phyloP scores from a whole-genome alignment of 2,888 invertebrate genomes.

The Stenichneumon culpator region DNA sequence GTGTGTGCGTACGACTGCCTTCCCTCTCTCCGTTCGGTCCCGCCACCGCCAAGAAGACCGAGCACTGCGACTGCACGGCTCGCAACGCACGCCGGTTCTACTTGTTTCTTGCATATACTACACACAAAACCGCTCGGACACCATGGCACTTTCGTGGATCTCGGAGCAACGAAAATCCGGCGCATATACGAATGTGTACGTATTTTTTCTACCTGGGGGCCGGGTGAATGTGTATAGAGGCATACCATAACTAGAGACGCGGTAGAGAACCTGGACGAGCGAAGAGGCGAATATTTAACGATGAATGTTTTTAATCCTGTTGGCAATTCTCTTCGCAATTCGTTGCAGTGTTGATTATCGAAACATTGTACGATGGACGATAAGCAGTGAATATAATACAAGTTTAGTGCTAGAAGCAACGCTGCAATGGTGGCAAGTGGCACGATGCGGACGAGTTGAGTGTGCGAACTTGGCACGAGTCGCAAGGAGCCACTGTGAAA shows the following conservation, averaged over 20 bases:
- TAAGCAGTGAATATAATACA: slow-evolving; percentile 42
- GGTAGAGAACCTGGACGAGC: background rate
- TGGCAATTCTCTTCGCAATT: slow-evolving; percentile 6
- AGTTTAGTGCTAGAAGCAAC: slow-evolving; percentile 46
- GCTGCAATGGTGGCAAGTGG: slow-evolving; percentile 50
- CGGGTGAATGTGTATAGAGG: background rate
- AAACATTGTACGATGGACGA: slow-evolving; percentile 8
- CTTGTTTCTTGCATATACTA: slow-evolving; percentile 40
- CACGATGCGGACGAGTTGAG: slow-evolving; percentile 38
- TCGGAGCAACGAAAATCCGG: slow-evolving; percentile 46
- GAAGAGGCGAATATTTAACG: background rate
- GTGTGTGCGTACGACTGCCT: slow-evolving; percentile 18
- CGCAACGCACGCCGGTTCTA: slow-evolving; percentile 40
- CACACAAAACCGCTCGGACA: slow-evolving; percentile 18
- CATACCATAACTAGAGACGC: slow-evolving; percentile 1
- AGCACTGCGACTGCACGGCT: slow-evolving; percentile 31
- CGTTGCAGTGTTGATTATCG: slow-evolving; percentile 33
- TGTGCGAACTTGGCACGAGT: slow-evolving; percentile 20
- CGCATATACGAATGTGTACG: slow-evolving; percentile 30
- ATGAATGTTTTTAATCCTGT: slow-evolving; percentile 36
- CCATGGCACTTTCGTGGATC: slow-evolving; percentile 40
- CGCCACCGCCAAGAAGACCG: slow-evolving; percentile 16
- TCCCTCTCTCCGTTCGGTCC: slow-evolving; percentile 36
- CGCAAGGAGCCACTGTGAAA: slow-evolving; percentile 13
- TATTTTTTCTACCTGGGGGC: slow-evolving; percentile 15